Evolutionary conservation across 2,113 vertebrate genomes (phyloP), one percentile per base, ranked within the genome.

Genomic region (Blennius ocellaris): DNA sequence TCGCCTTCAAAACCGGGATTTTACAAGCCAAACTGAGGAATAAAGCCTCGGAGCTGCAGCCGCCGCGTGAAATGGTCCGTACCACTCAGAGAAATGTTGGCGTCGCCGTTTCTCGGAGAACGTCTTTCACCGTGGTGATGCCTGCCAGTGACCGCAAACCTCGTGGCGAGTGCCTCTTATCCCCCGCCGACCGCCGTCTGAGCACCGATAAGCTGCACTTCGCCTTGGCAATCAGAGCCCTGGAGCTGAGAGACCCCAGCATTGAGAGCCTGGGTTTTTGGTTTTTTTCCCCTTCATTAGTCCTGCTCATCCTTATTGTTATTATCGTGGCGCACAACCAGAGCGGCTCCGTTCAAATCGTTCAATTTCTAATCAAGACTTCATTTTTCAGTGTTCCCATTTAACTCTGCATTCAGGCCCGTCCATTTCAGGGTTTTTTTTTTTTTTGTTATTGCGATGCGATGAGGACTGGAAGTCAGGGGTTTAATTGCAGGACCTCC

Each of bases 1-100:
- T 71, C 71, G 56, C 10, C 54, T 79, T 77, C 40, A 48, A 60
- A 81, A 55, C 30, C 17, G 8, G n/a, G 16, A 59, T 83, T 78
- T 83, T 4, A 72, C 58, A 21, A 76, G 58, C 38, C n/a, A n/a
- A 47, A 50, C 55, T 57, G 39, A 67, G 6, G 8, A 30, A 2
- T 21, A 5, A 1, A 16, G 63, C 17, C 64, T 17, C 54, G 14
- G 0, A 8, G 51, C 51, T 17, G 44, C 30, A 6, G 41, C 55
- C 61, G 41, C 40, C 12, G 43, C 70, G 49, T 57, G 56, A 76
- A 66, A 48, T 38, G 40, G 40, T 53, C 61, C 15, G 37, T 51
- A 38, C 45, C 44, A 58, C 40, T 48, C 21, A 53, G 71, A 74
- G 16, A 60, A 55, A 30, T 30, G 17, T 0, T 0, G 38, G n/a